Conservation (phyloP, 2,888 invertebrate genomes). For the Proisotoma minuta region DNA sequence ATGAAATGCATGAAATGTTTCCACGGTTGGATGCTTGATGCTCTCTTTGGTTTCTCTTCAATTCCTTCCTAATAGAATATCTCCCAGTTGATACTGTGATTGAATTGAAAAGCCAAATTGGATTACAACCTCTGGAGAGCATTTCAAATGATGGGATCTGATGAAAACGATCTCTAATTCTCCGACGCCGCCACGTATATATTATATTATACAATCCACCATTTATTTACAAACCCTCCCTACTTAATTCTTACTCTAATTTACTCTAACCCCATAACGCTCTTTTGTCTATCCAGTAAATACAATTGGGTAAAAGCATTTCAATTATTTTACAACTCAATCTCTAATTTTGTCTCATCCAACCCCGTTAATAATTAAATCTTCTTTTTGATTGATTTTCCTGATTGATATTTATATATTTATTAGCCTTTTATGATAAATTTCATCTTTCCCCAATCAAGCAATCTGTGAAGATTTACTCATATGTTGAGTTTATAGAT, state of each 20-base stretch:
- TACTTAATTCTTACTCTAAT: constrained; percentile 47
- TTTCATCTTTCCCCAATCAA: too few relatives aligned
- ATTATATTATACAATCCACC: constrained; percentile 30
- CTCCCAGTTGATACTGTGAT: constrained; percentile 46
- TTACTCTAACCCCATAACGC: constrained; percentile 39
- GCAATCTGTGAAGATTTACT: too few relatives aligned
- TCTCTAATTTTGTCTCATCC: too few relatives aligned
- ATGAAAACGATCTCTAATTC: constrained; percentile 46
- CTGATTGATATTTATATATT: too few relatives aligned
- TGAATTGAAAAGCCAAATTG: constrained; percentile 49
- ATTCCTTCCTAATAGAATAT: constrained; percentile 32
- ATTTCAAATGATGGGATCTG: constrained; percentile 46
- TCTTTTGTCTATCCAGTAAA: not conserved
- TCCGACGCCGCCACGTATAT: constrained; percentile 23
- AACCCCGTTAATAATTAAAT: too few relatives aligned
- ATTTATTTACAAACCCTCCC: constrained; percentile 47
- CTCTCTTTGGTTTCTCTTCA: constrained; percentile 38
- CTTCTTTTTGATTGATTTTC: too few relatives aligned
- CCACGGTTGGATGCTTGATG: constrained; percentile 1
- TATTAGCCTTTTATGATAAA: too few relatives aligned
- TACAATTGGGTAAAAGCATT: too few relatives aligned
- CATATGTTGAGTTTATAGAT: too few relatives aligned
- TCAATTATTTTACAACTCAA: too few relatives aligned
- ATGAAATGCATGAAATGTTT: not conserved
- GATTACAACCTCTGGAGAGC: constrained; percentile 48